phyloP scores from a whole-genome alignment of 2,113 vertebrate genomes.

The Gila orcuttii region DNA sequence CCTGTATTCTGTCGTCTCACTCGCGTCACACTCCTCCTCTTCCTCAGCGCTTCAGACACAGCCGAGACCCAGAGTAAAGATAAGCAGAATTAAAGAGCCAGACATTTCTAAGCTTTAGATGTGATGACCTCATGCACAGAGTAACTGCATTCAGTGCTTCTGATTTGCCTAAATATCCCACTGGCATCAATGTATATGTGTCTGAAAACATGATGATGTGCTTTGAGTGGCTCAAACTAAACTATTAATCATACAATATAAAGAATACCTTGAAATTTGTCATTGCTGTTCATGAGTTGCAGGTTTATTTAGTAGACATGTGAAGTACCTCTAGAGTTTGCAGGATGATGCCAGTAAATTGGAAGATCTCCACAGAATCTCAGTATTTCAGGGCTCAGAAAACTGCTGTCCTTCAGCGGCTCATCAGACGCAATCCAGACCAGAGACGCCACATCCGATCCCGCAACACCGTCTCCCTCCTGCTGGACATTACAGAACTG shows the following conservation, averaged over 20 bases:
- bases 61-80: background rate
- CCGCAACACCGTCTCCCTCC: slow-evolving; percentile 88
- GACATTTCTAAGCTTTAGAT: background rate
- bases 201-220: background rate
- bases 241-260: background rate
- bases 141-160: background rate
- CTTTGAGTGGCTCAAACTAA: background rate
- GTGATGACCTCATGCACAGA: background rate
- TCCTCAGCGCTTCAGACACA: slow-evolving; percentile 30
- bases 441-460: slow-evolving; percentile 87
- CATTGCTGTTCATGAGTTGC: background rate
- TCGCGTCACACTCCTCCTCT: slow-evolving; percentile 36
- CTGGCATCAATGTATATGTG: background rate
- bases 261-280: background rate
- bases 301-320: background rate
- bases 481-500: background rate
- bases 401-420: slow-evolving; percentile 85
- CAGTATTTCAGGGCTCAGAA: slow-evolving; percentile 88
- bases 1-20: slow-evolving; percentile 61
- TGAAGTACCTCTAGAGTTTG: slow-evolving; percentile 84
- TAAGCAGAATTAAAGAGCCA: background rate
- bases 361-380: slow-evolving; percentile 87
- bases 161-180: background rate
- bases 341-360: slow-evolving; percentile 90
- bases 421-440: slow-evolving; percentile 88